Evolutionary conservation across 1,140 invertebrate species (phyloP).

Genomic region (Trichoplusia ni): DNA sequence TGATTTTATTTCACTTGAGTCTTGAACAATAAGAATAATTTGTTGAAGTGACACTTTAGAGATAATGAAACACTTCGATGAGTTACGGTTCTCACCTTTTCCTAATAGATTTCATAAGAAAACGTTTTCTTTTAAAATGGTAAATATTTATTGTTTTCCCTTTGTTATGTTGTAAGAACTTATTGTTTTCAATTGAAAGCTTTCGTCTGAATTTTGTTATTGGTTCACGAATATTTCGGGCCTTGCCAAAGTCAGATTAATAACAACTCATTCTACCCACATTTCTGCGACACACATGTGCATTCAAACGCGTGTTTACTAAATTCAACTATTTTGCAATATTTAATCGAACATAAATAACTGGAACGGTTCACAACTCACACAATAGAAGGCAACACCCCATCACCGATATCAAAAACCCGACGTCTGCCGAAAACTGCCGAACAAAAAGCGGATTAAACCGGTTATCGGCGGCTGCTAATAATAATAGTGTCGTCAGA

Average conservation of each 20-base stretch:
- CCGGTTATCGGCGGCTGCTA: conserved; percentile 29
- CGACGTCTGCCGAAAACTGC: conserved; percentile 24
- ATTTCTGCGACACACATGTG: no score
- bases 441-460: conserved; percentile 31
- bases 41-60: not conserved
- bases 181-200: no score
- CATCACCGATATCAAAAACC: conserved; percentile 14
- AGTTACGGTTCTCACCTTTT: not conserved
- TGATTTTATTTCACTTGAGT: conserved; percentile 10
- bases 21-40: conserved; percentile 7
- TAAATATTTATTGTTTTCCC: conserved; percentile 17
- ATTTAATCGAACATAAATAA: no score
- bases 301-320: no score
- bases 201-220: no score
- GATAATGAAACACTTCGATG: conserved; percentile 14
- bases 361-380: not conserved
- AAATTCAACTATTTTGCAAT: no score
- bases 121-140: not conserved
- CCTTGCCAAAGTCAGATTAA: no score
- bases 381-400: conserved; percentile 1
- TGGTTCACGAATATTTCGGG: no score
- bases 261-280: no score
- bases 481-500: conserved; percentile 28
- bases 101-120: not conserved
- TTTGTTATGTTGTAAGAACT: conserved; percentile 5